Conservation (phyloP, 30 jellyfish, hydroid and myxozoan species). For the Pseudorhiza aurosa region DNA sequence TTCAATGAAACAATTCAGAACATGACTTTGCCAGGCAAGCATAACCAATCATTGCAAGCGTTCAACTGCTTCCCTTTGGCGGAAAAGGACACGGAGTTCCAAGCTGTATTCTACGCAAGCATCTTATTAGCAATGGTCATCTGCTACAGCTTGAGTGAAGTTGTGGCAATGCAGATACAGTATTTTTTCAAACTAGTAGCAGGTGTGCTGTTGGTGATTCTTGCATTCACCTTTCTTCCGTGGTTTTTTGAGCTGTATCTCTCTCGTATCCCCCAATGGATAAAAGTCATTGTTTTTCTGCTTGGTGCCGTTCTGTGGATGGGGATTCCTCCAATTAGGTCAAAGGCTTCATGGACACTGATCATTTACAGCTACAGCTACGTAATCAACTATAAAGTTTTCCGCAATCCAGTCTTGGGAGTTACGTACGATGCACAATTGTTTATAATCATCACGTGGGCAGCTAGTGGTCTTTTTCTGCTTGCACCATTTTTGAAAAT, state of each 20-base stretch:
- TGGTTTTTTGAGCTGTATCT: conserved; percentile 77
- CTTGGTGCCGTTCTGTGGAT: conserved; percentile 72
- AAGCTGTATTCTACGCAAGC: conserved; percentile 12
- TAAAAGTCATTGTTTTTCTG: conserved; percentile 24
- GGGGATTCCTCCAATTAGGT: conserved; percentile 80
- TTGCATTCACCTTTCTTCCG: conserved; percentile 69
- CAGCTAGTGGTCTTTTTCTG: conserved; percentile 52
- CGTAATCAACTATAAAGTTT: conserved; percentile 59
- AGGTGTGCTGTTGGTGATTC: background rate
- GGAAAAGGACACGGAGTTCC: conserved; percentile 10
- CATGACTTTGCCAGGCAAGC: background rate
- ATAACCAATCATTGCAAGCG: too few relatives aligned
- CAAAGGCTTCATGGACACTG: conserved; percentile 79
- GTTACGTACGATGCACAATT: conserved; percentile 15
- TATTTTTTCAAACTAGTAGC: conserved; percentile 19
- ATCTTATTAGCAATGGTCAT: conserved; percentile 13
- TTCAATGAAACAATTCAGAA: background rate
- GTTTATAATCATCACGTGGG: conserved; percentile 52
- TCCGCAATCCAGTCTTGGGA: conserved; percentile 51
- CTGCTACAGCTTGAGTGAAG: conserved; percentile 16
- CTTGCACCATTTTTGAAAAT: conserved; percentile 60
- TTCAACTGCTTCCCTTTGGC: conserved; percentile 32
- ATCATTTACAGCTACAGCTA: conserved; percentile 47
- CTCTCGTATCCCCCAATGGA: conserved; percentile 45
- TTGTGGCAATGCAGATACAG: conserved; percentile 1